Conservation (phyloP, 2,888 invertebrate species). For the Aphodius sticticus region DNA sequence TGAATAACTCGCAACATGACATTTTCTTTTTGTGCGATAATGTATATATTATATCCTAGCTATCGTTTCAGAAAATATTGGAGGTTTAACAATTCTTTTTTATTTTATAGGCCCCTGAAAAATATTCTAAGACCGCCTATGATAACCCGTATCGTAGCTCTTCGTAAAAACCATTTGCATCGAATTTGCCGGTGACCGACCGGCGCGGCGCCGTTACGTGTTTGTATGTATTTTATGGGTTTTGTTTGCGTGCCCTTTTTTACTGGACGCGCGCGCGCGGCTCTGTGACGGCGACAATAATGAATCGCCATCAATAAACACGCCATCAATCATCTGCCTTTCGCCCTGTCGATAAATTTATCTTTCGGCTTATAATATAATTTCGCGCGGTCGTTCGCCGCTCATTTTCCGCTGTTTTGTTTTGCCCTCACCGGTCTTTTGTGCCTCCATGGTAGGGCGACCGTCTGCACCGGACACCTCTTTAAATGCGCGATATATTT, state of each 20-base stretch:
- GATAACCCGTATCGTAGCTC: not conserved
- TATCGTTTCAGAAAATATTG: no score
- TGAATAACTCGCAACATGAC: no score
- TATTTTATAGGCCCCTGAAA: no score
- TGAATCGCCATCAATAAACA: conserved; percentile 24
- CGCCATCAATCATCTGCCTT: conserved; percentile 17
- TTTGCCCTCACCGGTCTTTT: not conserved
- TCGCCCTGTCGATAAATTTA: not conserved
- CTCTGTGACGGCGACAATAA: conserved; percentile 12
- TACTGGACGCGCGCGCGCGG: not conserved
- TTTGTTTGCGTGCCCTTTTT: conserved; percentile 4
- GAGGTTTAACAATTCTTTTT: no score
- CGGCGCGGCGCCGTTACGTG: not conserved
- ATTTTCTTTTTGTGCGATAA: no score
- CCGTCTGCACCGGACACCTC: not conserved
- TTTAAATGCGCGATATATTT: not conserved
- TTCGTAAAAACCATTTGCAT: not conserved
- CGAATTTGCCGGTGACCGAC: not conserved
- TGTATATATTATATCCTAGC: no score
- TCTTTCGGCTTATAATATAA: conserved; percentile 4
- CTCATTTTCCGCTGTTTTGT: not conserved
- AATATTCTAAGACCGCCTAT: not conserved
- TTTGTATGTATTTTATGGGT: not conserved
- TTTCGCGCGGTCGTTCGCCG: not conserved
- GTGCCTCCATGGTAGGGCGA: not conserved